Evolutionary conservation across 2,888 invertebrate species (phyloP), one percentile per base, ranked within the genome.

Genomic region (Conus canariensis): DNA sequence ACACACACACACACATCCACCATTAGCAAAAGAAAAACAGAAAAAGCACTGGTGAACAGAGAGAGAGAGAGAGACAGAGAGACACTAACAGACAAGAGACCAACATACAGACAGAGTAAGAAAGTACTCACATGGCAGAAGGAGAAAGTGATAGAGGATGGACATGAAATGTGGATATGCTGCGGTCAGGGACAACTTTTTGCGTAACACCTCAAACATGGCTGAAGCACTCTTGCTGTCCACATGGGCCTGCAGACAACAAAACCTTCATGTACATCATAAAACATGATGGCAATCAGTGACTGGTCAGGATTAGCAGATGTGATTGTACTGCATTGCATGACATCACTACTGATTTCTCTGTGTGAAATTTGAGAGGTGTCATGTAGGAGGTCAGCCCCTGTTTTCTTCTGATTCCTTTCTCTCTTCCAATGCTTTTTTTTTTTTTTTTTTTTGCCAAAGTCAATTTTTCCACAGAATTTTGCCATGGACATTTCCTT

Each of bases 121-220:
- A 70, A 22, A 70, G 70, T 25, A 90, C 97, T 97, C 96, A 98
- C 98, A 97, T 93, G 98, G 98, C 94, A 99, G 96, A 92, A 99
- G 97, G 45, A 99, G 97, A 90, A 98, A 97, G 95, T 99, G 99
- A 94, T 99, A 98, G 92, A 99, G 97, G 92, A 99, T 97, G 0
- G 99, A 99, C 92, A 99, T 97, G 92, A 99, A 97, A 96, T 99
- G 99, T 1, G 99, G 98, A 96, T 99, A 99, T 4, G 99, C 99
- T 45, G 98, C 97, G 0, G 99, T 98, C 96, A 99, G 98, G 95
- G 98, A 98, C 90, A 99, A 97, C 96, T 99, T 99, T 94, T 98
- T 97, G 93, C 98, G 97, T 92, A 99, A 96, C 93, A 99, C 97
- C 95, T 99, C 99, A 95, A 99, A 99, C 99, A 99, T 99, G 88